phyloP scores from a whole-genome alignment of 23 tunicate species.

The Ascidia mentula region DNA sequence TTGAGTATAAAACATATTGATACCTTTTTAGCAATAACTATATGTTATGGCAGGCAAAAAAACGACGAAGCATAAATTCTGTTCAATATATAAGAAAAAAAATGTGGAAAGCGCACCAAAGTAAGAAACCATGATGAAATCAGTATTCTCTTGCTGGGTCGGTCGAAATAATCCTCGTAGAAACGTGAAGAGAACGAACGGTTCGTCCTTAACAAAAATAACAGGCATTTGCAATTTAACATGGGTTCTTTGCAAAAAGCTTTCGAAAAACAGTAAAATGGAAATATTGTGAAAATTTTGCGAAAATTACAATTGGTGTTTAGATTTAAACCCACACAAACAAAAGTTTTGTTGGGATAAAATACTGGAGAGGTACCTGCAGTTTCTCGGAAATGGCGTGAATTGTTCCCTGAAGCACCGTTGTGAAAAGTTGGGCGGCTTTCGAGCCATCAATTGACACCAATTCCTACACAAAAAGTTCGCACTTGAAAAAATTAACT shows the following conservation, averaged over 20 bases:
- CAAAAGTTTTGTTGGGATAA: too few species aligned
- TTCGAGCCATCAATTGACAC: conserved; percentile 55
- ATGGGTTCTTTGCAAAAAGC: too few species aligned
- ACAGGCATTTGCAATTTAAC: too few species aligned
- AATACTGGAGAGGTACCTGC: conserved; percentile 50
- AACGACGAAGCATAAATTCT: too few species aligned
- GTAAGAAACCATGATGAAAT: conserved; percentile 50
- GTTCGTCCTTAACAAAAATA: conserved; percentile 55
- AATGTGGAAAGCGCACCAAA: conserved; percentile 28
- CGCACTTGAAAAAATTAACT: neutral
- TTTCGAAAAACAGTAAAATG: too few species aligned
- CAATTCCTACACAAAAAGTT: conserved; percentile 33
- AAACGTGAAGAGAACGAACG: conserved; percentile 72
- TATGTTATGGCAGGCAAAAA: too few species aligned
- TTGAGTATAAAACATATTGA: too few species aligned
- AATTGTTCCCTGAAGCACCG: conserved; percentile 60
- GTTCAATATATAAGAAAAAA: too few species aligned
- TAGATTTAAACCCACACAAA: too few species aligned
- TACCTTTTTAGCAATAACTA: too few species aligned
- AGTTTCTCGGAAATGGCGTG: conserved; percentile 64
- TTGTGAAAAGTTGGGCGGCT: conserved; percentile 61
- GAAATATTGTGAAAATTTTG: too few species aligned
- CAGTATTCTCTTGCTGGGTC: conserved; percentile 25
- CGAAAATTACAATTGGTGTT: too few species aligned
- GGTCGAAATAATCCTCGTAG: conserved; percentile 63